Evolutionary conservation across 2,797 vertebrate genomes (phyloP), one percentile per base, ranked within the genome.

Genomic region (Esox lucius): DNA sequence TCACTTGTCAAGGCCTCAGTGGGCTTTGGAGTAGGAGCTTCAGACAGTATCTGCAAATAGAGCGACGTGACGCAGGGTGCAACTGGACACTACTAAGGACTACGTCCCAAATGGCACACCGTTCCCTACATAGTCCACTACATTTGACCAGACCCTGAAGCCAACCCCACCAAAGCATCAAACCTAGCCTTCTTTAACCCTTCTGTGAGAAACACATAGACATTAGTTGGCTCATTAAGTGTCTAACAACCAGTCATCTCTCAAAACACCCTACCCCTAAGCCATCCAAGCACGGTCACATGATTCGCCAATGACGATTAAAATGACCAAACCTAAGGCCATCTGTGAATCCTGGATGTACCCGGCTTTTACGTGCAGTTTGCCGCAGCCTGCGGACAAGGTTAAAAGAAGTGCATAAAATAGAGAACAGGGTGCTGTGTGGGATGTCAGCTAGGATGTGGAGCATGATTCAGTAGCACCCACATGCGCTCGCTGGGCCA

Each of bases 1-100:
- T 91, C 91, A 90, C 90, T 91, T 90, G 91, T 92, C 89, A 91
- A 86, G 88, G 88, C 80, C 83, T 84, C 17, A 0, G 1, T 4
- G 78, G 87, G 88, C 84, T 91, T 80, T 87, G 74, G 74, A 82
- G 85, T 71, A 87, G 74, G 87, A 83, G 87, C 86, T 83, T 87
- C 65, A 80, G 73, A 81, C 84, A 61, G 75, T 76, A 80, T 85
- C 87, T 88, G 69, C 80, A 92, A 93, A 94, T 91, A 92, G 91
- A 88, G 83, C 78, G 2, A 53, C 5, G 56, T 46, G 48, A 75
- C 81, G 75, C 80, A 64, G 56, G 22, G 73, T 78, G 85, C 74
- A 80, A 79, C 81, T 73, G 26, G 81, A 83, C 73, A 67, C 68
- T 1, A 51, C 2, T 24, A 61, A 31, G 5, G 12, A 24, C 22